Percentiles rank a stretch among this genome's conserved stretches.
These are phyloP conservation scores for Chlorospingus semifuscus DNA, from an alignment of 2,797 vertebrate genomes.

Conservation along the genomic window DNA sequence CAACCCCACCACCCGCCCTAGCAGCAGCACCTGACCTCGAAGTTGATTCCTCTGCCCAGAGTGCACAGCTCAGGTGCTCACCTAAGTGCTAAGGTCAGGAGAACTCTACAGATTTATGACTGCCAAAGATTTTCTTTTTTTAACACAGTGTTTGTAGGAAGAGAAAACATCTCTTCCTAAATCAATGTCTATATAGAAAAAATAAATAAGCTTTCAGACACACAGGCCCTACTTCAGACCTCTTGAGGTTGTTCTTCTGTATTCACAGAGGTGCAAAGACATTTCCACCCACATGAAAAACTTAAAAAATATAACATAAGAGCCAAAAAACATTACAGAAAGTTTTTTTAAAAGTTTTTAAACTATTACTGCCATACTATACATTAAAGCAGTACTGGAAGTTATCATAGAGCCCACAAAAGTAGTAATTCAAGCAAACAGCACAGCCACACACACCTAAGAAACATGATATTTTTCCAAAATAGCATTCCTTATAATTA, in stretches of 20 bases:
- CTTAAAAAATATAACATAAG: fast-evolving
- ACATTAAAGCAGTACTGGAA: neutral
- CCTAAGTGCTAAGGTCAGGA: neutral
- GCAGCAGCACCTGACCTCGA: neutral
- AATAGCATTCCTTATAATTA: neutral
- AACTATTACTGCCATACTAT: neutral
- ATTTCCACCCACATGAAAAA: neutral
- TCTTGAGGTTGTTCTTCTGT: neutral
- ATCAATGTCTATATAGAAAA: neutral
- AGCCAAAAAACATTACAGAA: neutral
- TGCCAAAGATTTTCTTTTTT: neutral
- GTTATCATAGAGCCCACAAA: fast-evolving
- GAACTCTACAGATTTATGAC: neutral
- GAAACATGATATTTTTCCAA: fast-evolving
- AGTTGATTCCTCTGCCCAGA: fast-evolving
- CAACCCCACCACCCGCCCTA: fast-evolving
- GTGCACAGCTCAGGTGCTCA: neutral
- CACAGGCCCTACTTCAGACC: neutral
- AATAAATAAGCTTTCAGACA: neutral
- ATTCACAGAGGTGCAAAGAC: neutral
- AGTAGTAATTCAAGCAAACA: neutral
- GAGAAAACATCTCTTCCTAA: neutral
- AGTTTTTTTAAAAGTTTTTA: fast-evolving
- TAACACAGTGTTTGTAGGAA: neutral
- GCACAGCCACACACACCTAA: neutral